Evolutionary conservation across 2,888 invertebrate genomes (phyloP).

Genomic region (Operophtera brumata): DNA sequence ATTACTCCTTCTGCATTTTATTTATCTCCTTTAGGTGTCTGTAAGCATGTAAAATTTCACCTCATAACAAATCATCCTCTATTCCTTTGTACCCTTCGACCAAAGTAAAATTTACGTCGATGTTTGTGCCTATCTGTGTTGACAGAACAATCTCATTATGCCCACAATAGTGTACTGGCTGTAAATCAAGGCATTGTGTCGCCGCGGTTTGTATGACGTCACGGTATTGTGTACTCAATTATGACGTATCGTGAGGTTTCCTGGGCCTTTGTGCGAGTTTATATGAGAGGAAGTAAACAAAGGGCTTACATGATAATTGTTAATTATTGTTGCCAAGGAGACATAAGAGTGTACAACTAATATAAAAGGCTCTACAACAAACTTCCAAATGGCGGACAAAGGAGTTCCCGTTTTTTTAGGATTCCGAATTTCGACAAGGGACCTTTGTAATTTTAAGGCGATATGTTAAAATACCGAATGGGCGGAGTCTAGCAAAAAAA

Average conservation of each 20-base stretch:
- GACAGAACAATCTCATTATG: conserved; percentile 70
- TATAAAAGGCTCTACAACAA: no score
- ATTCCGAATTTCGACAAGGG: no score
- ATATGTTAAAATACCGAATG: no score
- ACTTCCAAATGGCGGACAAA: no score
- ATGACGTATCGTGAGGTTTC: conserved; percentile 47
- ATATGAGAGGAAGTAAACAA: conserved; percentile 15
- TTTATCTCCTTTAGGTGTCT: no score
- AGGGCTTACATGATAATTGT: background rate
- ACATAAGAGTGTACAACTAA: no score
- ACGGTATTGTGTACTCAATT: conserved; percentile 41
- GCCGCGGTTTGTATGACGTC: conserved; percentile 40
- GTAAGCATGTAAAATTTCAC: no score
- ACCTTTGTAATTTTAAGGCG: no score
- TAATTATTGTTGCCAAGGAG: background rate
- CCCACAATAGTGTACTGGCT: conserved; percentile 59
- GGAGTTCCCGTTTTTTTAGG: no score
- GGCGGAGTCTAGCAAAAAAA: no score
- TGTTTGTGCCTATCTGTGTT: conserved; percentile 42
- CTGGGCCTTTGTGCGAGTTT: conserved; percentile 24
- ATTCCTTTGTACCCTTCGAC: conserved; percentile 14
- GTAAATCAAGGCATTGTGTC: conserved; percentile 70
- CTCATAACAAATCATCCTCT: conserved; percentile 1
- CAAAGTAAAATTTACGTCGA: no score
- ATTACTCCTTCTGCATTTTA: no score